phyloP scores from a whole-genome alignment of 2,113 vertebrate species.

The Tinamus guttatus region DNA sequence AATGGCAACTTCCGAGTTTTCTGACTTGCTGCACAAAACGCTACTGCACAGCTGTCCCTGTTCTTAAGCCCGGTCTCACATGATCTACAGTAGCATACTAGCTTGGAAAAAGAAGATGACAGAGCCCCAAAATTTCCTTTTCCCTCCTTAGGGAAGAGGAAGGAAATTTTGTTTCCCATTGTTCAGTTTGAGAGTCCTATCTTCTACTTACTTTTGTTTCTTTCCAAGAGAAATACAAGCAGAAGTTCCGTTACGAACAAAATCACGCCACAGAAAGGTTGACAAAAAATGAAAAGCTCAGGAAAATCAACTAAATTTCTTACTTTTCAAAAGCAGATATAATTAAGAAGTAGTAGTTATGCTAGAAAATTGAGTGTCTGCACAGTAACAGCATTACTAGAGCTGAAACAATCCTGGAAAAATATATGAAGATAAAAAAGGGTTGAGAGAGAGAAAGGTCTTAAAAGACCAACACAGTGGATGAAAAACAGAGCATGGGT shows the following conservation, averaged over 20 bases:
- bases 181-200: neutral
- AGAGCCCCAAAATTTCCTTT: neutral
- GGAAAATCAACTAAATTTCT: neutral
- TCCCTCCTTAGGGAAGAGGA: neutral
- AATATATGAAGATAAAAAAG: neutral
- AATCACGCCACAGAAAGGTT: neutral
- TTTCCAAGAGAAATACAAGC: neutral
- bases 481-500: neutral
- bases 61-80: constrained; percentile 25
- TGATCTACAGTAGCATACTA: neutral
- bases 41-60: neutral
- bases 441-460: neutral
- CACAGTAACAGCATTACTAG: neutral
- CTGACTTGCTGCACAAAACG: neutral
- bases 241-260: neutral
- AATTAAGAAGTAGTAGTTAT: neutral
- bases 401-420: neutral
- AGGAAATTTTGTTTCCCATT: neutral
- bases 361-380: neutral
- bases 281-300: neutral
- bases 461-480: neutral
- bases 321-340: neutral
- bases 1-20: neutral
- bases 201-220: neutral
- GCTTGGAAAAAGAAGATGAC: neutral